Conservation (phyloP, 2,797 vertebrate species). For the Falco columbarius region DNA sequence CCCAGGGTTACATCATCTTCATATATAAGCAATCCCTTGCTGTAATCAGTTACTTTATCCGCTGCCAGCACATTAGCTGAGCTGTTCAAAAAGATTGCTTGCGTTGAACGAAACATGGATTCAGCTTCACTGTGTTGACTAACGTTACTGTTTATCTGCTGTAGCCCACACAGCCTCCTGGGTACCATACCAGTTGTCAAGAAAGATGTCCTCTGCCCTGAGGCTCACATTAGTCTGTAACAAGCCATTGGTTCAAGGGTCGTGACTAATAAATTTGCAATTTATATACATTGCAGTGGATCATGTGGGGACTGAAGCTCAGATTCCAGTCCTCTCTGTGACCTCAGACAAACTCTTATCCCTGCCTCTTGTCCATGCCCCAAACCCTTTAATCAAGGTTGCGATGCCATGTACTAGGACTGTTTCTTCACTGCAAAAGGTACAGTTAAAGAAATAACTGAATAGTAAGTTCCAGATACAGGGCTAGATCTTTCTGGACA, state of each 20-base stretch:
- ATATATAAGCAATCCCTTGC: not conserved
- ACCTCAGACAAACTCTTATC: not conserved
- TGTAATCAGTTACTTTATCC: not conserved
- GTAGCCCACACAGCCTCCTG: not conserved
- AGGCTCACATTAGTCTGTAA: not conserved
- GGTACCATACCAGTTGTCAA: not conserved
- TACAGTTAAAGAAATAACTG: not conserved
- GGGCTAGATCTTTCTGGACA: not conserved
- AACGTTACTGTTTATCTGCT: not conserved
- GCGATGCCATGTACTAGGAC: not conserved
- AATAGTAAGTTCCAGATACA: too few species aligned
- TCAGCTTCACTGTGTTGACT: not conserved
- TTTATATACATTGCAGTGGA: not conserved
- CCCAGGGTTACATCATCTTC: constrained; percentile 31
- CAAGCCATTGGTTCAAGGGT: not conserved
- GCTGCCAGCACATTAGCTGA: not conserved
- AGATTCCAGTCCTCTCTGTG: not conserved
- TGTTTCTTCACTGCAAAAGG: not conserved
- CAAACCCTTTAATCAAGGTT: not conserved
- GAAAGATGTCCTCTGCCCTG: not conserved
- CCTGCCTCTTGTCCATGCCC: not conserved
- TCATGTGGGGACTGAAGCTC: not conserved
- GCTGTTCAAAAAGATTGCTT: not conserved
- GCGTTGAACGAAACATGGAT: not conserved
- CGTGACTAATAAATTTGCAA: not conserved